Percentiles rank a stretch among this genome's conserved stretches.
Conservation (phyloP, 2,797 vertebrate species). For the Bryconaethiops microstoma region DNA sequence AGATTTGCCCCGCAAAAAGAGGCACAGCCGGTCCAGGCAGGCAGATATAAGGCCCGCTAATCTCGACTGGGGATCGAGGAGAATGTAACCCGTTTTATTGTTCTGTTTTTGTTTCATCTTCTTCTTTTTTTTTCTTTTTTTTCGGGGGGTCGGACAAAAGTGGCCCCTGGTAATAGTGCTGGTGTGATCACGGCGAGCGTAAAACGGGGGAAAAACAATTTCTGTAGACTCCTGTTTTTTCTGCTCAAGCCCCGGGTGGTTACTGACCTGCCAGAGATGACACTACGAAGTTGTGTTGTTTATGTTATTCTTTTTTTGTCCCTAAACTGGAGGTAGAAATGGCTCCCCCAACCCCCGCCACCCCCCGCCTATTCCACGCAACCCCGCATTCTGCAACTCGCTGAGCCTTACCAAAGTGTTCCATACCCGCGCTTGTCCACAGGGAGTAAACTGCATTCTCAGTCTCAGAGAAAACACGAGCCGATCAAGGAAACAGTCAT, state of each 20-base stretch:
- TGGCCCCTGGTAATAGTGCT: constrained; percentile 42
- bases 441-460: background rate
- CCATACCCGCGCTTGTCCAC: background rate
- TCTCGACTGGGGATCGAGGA: constrained; percentile 46
- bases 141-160: constrained; percentile 35
- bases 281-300: constrained; percentile 31
- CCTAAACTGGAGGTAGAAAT: constrained; percentile 30
- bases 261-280: constrained; percentile 47
- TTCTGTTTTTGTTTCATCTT: constrained; percentile 70
- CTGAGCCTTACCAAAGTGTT: constrained; percentile 7
- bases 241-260: constrained; percentile 34
- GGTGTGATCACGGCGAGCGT: constrained; percentile 40
- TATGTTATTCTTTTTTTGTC: constrained; percentile 13
- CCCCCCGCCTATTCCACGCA: background rate
- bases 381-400: background rate
- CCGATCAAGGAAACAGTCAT: constrained; percentile 14
- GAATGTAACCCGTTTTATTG: constrained; percentile 66
- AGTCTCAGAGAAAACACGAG: constrained; percentile 11
- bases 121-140: constrained; percentile 52
- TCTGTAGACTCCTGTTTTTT: constrained; percentile 33
- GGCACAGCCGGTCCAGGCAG: constrained; percentile 26
- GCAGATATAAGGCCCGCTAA: constrained; percentile 40
- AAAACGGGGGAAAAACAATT: constrained; percentile 30
- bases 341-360: background rate
- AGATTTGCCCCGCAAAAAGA: constrained; percentile 31